These are phyloP conservation scores for Botia almorhae DNA, from an alignment of 2,797 vertebrate species.

Conservation along the genomic window DNA sequence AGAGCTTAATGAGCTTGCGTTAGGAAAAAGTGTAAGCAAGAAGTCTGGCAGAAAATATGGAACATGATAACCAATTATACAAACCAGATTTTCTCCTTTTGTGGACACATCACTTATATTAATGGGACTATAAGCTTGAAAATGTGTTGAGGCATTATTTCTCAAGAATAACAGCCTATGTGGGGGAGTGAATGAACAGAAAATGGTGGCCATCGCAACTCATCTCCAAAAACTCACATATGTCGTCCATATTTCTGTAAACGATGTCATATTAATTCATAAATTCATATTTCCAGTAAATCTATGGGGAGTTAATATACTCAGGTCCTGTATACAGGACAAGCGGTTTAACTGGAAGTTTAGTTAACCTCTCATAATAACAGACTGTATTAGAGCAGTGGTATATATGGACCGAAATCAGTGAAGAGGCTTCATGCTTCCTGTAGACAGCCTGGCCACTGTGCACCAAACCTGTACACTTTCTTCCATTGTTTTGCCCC, in stretches of 20 bases:
- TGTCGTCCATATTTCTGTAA: slow-evolving; percentile 15
- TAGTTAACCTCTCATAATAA: not conserved
- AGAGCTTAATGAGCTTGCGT: slow-evolving; percentile 18
- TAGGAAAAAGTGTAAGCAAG: not conserved
- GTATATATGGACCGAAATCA: slow-evolving; percentile 17
- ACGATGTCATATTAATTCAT: not conserved
- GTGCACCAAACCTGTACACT: not conserved
- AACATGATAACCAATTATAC: slow-evolving; percentile 15
- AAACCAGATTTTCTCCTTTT: slow-evolving; percentile 1
- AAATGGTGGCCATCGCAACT: slow-evolving; percentile 16
- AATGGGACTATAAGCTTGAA: slow-evolving; percentile 13
- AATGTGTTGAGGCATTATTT: slow-evolving; percentile 10
- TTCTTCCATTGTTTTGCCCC: slow-evolving; percentile 55
- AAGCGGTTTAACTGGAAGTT: not conserved
- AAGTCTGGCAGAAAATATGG: slow-evolving; percentile 1
- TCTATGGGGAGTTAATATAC: no score
- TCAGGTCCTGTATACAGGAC: not conserved
- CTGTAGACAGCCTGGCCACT: slow-evolving; percentile 46
- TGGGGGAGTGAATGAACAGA: slow-evolving; percentile 14
- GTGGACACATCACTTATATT: not conserved
- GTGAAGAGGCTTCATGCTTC: slow-evolving; percentile 6
- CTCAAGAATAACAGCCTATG: slow-evolving; percentile 20
- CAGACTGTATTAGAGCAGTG: not conserved
- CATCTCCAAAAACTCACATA: not conserved
- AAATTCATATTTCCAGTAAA: no score